phyloP scores from a whole-genome alignment of 35 echinoderm and acorn worm species.

The Apostichopus parvimensis region DNA sequence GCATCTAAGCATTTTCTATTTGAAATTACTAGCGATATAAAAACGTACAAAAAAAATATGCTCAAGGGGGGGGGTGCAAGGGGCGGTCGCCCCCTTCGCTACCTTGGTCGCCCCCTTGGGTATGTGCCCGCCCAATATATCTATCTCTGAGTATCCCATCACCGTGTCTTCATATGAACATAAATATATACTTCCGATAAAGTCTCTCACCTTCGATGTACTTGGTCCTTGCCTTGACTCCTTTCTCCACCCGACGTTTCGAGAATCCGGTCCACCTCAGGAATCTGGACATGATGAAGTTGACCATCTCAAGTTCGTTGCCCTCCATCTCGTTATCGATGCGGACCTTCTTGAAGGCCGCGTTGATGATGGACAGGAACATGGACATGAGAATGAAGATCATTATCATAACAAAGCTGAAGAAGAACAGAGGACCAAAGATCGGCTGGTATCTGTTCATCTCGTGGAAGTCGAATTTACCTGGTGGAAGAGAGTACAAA shows the following conservation, averaged over 20 bases:
- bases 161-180: too few species aligned
- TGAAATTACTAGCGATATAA: too few species aligned
- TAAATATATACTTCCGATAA: not conserved
- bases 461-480: constrained; percentile 84
- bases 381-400: constrained; percentile 97
- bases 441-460: constrained; percentile 64
- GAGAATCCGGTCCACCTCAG: constrained; percentile 85
- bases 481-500: constrained; percentile 37
- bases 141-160: too few species aligned
- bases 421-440: constrained; percentile 91
- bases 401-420: constrained; percentile 81
- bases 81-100: too few species aligned
- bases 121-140: too few species aligned
- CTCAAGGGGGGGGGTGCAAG: too few species aligned
- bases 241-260: constrained; percentile 56
- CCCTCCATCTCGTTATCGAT: constrained; percentile 51
- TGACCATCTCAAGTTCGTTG: constrained; percentile 93
- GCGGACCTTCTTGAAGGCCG: constrained; percentile 73
- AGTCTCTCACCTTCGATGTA: constrained; percentile 80
- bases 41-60: too few species aligned
- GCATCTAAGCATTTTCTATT: too few species aligned
- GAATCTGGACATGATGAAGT: constrained; percentile 97
- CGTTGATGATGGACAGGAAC: constrained; percentile 98
- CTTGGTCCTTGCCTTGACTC: constrained; percentile 27
- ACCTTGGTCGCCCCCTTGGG: too few species aligned